Evolutionary conservation across 1,140 invertebrate genomes (phyloP).

Genomic region (Polyergus mexicanus): DNA sequence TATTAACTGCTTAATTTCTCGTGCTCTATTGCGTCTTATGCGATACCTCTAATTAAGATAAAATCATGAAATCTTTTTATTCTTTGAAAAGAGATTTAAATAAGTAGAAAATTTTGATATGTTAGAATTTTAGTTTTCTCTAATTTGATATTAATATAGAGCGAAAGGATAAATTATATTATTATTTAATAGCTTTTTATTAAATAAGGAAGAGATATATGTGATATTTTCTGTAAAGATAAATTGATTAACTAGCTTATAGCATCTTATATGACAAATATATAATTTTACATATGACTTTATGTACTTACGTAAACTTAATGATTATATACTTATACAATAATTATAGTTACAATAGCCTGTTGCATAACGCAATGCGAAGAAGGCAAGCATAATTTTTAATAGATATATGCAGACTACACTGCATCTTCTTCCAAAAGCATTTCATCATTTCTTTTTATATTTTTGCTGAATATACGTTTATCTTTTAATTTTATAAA

Average conservation of each 20-base stretch:
- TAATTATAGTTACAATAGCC: background rate
- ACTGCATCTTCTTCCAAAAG: background rate
- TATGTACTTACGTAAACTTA: constrained; percentile 9
- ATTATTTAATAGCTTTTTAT: constrained; percentile 8
- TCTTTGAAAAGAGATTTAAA: background rate
- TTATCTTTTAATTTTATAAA: background rate
- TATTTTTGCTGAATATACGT: background rate
- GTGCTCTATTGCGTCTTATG: background rate
- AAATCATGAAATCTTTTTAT: background rate
- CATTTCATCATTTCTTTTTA: background rate
- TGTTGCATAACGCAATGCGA: constrained; percentile 6
- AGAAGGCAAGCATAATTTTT: background rate
- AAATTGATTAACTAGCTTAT: background rate
- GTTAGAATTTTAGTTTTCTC: background rate
- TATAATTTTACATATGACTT: background rate
- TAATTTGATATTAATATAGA: background rate
- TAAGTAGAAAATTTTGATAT: too few species aligned
- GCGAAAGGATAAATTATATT: background rate
- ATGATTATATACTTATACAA: background rate
- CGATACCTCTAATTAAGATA: background rate
- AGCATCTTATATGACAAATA: background rate
- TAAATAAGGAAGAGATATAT: background rate
- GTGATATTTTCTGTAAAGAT: background rate
- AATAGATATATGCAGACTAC: background rate
- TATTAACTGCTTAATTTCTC: constrained; percentile 35